Conservation (phyloP, 2,113 vertebrate species). For the Callaeas wilsoni region DNA sequence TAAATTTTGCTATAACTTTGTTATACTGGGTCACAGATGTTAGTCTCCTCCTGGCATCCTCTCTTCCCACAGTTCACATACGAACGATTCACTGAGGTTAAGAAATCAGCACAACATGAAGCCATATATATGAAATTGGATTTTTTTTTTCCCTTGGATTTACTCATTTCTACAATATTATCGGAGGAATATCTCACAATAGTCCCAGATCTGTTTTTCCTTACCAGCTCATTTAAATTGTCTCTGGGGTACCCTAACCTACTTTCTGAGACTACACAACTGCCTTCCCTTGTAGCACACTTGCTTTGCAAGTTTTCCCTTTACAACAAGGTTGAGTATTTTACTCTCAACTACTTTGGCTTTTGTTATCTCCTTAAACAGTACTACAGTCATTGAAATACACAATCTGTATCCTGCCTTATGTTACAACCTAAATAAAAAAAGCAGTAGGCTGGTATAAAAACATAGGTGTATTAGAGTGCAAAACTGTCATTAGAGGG, state of each 20-base stretch:
- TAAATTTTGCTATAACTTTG: background rate
- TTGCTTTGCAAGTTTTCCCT: conserved; percentile 13
- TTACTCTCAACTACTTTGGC: background rate
- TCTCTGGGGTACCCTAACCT: conserved; percentile 53
- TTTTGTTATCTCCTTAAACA: conserved; percentile 15
- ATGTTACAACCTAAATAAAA: background rate
- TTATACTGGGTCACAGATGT: background rate
- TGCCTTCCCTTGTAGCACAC: background rate
- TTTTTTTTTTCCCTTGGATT: background rate
- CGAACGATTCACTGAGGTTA: background rate
- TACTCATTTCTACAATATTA: conserved; percentile 6
- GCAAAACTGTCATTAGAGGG: background rate
- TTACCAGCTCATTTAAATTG: conserved; percentile 39
- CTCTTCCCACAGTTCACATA: background rate
- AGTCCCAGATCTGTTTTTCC: conserved; percentile 48
- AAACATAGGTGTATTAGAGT: background rate
- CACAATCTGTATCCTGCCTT: background rate
- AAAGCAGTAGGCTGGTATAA: background rate
- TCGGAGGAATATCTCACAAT: background rate
- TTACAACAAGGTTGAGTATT: background rate
- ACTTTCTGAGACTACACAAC: conserved; percentile 28
- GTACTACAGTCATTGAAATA: conserved; percentile 2
- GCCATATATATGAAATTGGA: background rate
- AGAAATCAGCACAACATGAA: background rate
- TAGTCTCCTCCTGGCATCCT: background rate